Evolutionary conservation across 2,888 invertebrate genomes (phyloP), one percentile per base, ranked within the genome.

Genomic region (Camptogramma bilineatum): DNA sequence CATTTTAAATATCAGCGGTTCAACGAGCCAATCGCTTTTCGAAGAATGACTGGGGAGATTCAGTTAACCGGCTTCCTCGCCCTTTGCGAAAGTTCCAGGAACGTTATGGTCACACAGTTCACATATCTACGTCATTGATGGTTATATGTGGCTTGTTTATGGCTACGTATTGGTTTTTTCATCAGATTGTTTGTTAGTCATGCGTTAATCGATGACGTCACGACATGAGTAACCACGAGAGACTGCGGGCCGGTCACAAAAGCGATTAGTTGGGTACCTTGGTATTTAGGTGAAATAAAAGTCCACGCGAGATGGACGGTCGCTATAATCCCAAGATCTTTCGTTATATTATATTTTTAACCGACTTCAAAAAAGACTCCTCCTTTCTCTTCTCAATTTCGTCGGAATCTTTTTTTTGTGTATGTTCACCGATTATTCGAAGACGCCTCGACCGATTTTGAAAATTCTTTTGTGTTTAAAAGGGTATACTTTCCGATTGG

Each of bases 151-250:
- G 34, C 34, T 39, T 39, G 3, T 39, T 39, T 39, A 39, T 13
- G 34, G 34, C 34, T 39, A 39, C 72, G 69, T 67, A 69, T 62
- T 52, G 58, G 31, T 58, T 65, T 66, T 65, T 66, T 52, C 70
- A 79, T 79, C 69, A 76, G 78, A 80, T 78, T 52, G 52, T 51
- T 55, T 80, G 78, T 90, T 88, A 90, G 83, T 91, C 91, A 90
- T 81, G 75, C 82, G 78, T 82, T 83, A 85, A 88, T 86, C 79
- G 82, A 71, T 91, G 91, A 92, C 91, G 91, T 90, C 90, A 91
- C 69, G 16, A 70, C 75, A 79, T 91, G 91, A 91, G 87, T 91
- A 91, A 91, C 80, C 82, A 73, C 74, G 63, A 75, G 80, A 82
- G 75, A 77, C 79, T 77, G 84, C 82, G 65, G 55, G 78, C 76